These are phyloP conservation scores for Dendroctonus ponderosae DNA, from an alignment of 1,140 invertebrate genomes.

Conservation along the genomic window DNA sequence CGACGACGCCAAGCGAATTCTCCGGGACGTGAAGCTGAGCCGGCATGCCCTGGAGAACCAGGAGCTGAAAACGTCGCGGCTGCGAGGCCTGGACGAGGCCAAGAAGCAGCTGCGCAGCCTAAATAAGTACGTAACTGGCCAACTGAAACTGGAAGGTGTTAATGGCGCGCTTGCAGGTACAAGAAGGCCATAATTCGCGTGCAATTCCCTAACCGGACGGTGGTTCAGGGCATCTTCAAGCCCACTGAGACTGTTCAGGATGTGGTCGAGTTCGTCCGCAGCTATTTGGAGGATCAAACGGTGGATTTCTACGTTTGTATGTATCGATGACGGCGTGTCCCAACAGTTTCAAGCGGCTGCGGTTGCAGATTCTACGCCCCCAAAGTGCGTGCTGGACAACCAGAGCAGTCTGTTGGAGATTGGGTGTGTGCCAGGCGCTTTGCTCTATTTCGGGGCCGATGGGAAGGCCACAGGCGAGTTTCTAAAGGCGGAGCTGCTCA, in stretches of 20 bases:
- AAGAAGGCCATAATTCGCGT: conserved; percentile 72
- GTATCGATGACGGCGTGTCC: conserved; percentile 42
- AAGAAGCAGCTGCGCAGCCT: conserved; percentile 60
- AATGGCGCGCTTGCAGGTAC: conserved; percentile 53
- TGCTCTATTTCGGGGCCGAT: conserved; percentile 66
- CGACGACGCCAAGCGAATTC: conserved; percentile 70
- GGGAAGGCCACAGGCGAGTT: conserved; percentile 40
- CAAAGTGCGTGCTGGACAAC: conserved; percentile 63
- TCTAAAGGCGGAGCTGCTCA: conserved; percentile 51
- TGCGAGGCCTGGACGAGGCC: conserved; percentile 62
- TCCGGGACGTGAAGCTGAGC: conserved; percentile 66
- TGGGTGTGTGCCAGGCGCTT: conserved; percentile 71
- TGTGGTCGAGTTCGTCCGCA: conserved; percentile 68
- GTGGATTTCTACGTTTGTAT: conserved; percentile 74
- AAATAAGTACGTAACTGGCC: conserved; percentile 56
- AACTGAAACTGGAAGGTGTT: background rate
- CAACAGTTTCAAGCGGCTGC: too few relatives aligned
- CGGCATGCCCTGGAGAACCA: conserved; percentile 61
- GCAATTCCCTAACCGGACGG: conserved; percentile 76
- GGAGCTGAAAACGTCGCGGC: conserved; percentile 64
- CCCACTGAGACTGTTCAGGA: conserved; percentile 66
- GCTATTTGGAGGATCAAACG: conserved; percentile 61
- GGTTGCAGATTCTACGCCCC: conserved; percentile 69
- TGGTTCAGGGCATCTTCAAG: conserved; percentile 76
- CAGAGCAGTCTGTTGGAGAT: conserved; percentile 62